Percentiles rank a stretch among this genome's conserved stretches.
phyloP scores from a whole-genome alignment of 1,140 invertebrate species.

The Dendroctonus ponderosae region DNA sequence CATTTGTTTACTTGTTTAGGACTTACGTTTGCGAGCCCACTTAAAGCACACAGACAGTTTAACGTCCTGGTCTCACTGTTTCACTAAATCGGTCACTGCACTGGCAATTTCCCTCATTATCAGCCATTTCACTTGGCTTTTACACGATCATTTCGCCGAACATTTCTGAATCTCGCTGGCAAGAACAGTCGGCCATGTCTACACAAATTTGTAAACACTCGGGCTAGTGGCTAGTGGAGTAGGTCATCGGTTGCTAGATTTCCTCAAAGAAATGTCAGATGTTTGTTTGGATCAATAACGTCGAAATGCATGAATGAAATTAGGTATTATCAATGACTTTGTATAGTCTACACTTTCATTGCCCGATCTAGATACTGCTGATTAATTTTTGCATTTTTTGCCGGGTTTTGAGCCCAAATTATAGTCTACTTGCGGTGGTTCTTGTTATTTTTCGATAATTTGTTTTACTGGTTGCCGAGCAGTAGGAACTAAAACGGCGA shows the following conservation, averaged over 20 bases:
- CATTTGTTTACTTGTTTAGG: slow-evolving; percentile 29
- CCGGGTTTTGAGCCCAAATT: too few species aligned
- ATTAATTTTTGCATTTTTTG: too few species aligned
- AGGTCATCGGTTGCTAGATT: slow-evolving; percentile 35
- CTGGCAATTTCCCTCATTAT: not conserved
- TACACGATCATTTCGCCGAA: slow-evolving; percentile 7
- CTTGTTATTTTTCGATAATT: too few species aligned
- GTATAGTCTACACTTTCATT: not conserved
- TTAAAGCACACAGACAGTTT: slow-evolving; percentile 9
- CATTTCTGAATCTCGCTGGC: slow-evolving; percentile 7
- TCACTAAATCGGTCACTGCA: slow-evolving; percentile 7
- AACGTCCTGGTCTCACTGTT: slow-evolving; percentile 13
- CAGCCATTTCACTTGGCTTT: slow-evolving; percentile 10
- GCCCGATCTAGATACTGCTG: too few species aligned
- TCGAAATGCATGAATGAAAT: slow-evolving; percentile 31
- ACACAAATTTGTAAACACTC: slow-evolving; percentile 35
- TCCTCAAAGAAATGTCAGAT: slow-evolving; percentile 36
- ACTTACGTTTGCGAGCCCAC: slow-evolving; percentile 19
- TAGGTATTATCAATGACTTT: slow-evolving; percentile 31
- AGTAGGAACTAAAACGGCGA: too few species aligned
- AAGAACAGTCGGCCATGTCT: slow-evolving; percentile 33
- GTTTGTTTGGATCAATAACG: slow-evolving; percentile 31
- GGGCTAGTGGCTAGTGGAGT: slow-evolving; percentile 36
- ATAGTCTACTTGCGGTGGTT: too few species aligned
- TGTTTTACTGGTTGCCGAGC: too few species aligned